Conservation (phyloP, 2,888 invertebrate genomes). For the Stictocephala bisonia region DNA sequence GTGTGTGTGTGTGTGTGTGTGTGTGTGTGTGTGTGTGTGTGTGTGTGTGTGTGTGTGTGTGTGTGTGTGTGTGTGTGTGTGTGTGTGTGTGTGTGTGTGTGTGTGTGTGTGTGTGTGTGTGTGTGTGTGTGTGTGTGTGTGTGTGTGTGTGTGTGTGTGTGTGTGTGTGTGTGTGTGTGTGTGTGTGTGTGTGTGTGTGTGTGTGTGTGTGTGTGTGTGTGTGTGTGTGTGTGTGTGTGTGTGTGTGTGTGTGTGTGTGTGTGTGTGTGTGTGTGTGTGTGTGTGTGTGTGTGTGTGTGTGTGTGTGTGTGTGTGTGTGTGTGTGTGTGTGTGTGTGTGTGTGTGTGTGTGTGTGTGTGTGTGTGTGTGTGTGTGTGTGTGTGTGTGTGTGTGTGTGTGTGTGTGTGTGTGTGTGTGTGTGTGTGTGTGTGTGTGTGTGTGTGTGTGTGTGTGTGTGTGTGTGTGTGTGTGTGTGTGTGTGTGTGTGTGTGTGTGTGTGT, state of each 20-base stretch:
- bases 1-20: background rate
- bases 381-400: background rate
- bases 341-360: background rate
- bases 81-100: background rate
- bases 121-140: background rate
- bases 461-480: background rate
- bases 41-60: background rate
- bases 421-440: background rate
- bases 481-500: background rate
- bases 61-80: background rate
- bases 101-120: background rate
- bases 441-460: background rate
- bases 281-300: background rate
- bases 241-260: background rate
- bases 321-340: background rate
- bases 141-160: background rate
- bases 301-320: background rate
- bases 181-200: background rate
- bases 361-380: background rate
- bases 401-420: background rate
- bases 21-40: background rate
- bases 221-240: background rate
- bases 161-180: background rate
- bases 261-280: background rate
- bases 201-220: background rate